These are phyloP conservation scores for Drosophila quadrilineata DNA, from an alignment of 1,140 invertebrate genomes.

Conservation along the genomic window DNA sequence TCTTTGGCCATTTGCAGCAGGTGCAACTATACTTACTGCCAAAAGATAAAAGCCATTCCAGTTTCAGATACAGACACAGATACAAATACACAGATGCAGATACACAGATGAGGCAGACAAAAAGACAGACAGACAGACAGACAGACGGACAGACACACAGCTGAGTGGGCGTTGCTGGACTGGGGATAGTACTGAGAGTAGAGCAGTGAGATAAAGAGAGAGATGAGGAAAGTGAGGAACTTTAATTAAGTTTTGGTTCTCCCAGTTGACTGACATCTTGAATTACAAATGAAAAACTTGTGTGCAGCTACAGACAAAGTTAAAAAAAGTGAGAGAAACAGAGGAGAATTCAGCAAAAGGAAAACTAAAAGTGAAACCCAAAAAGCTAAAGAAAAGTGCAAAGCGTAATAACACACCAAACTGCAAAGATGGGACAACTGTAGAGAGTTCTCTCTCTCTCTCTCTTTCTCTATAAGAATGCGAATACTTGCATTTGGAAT, in stretches of 20 bases:
- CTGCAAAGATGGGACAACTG: slow-evolving; percentile 60
- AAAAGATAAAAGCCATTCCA: slow-evolving; percentile 45
- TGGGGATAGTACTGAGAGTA: slow-evolving; percentile 25
- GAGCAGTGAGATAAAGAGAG: no score
- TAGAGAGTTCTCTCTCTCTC: no score
- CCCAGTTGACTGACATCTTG: slow-evolving; percentile 79
- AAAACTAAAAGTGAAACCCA: slow-evolving; percentile 21
- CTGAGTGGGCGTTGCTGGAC: background rate
- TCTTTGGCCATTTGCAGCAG: slow-evolving; percentile 55
- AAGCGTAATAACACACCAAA: slow-evolving; percentile 68
- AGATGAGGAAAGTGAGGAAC: slow-evolving; percentile 74
- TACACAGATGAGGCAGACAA: background rate
- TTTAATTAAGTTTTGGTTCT: slow-evolving; percentile 80
- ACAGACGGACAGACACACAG: slow-evolving; percentile 22
- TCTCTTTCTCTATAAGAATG: slow-evolving; percentile 45
- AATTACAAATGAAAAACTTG: slow-evolving; percentile 80
- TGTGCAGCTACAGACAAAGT: slow-evolving; percentile 60
- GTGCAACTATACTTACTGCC: slow-evolving; percentile 51
- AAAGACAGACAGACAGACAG: slow-evolving; percentile 41
- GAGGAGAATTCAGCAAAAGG: slow-evolving; percentile 2
- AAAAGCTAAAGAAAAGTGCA: slow-evolving; percentile 42
- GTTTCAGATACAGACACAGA: background rate
- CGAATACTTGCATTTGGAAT: slow-evolving; percentile 63
- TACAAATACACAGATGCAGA: slow-evolving; percentile 5
- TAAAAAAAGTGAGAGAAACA: slow-evolving; percentile 37